Conservation (phyloP, 2,888 invertebrate genomes). For the Hetaerina titia region DNA sequence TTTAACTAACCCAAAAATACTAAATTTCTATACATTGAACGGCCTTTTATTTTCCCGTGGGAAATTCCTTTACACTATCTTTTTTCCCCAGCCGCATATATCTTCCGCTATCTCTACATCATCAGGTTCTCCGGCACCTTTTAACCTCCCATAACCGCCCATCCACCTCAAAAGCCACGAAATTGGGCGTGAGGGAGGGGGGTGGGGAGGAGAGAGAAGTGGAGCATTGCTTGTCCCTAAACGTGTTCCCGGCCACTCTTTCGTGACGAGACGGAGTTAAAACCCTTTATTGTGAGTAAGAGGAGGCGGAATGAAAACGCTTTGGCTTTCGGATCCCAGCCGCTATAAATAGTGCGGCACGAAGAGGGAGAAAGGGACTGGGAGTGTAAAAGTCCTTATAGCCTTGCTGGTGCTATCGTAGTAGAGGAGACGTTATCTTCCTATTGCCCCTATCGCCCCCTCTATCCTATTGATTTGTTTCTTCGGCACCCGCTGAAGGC, state of each 20-base stretch:
- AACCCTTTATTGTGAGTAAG: not conserved
- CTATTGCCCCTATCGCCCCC: not conserved
- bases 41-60: not conserved
- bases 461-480: not conserved
- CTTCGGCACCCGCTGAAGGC: not conserved
- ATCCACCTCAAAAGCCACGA: not conserved
- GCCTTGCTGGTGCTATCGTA: not conserved
- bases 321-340: not conserved
- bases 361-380: not conserved
- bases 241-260: not conserved
- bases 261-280: constrained; percentile 14
- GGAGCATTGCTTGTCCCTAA: not conserved
- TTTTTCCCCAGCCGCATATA: not conserved
- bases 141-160: not conserved
- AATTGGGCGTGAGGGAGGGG: not conserved
- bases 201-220: not conserved
- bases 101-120: not conserved
- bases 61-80: not conserved
- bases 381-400: not conserved
- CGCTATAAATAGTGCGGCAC: not conserved
- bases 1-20: too few species aligned
- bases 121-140: not conserved
- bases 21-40: too few species aligned
- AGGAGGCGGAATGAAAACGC: not conserved
- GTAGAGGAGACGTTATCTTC: not conserved